These are phyloP conservation scores for Pangasianodon hypophthalmus DNA, from an alignment of 2,113 vertebrate species.

Conservation along the genomic window DNA sequence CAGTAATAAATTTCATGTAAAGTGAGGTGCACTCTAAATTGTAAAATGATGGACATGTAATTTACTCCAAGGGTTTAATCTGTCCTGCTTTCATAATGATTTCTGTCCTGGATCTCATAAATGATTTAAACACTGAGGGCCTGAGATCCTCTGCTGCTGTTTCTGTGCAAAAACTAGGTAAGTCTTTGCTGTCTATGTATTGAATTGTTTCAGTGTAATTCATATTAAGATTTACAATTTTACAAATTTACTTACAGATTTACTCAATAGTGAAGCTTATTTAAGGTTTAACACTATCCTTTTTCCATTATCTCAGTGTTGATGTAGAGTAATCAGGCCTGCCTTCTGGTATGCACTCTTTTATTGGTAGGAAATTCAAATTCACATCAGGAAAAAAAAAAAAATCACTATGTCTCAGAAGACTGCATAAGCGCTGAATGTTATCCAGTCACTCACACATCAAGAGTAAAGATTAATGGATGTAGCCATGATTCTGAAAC, in stretches of 20 bases:
- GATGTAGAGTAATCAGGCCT: neutral
- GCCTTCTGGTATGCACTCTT: neutral
- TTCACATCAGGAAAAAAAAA: neutral
- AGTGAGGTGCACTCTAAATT: neutral
- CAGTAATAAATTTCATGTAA: too few species aligned
- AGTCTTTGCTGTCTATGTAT: neutral
- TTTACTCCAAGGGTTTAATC: neutral
- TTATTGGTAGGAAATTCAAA: slow-evolving; percentile 1
- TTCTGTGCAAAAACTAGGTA: neutral
- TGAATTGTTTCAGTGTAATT: neutral
- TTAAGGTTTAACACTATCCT: neutral
- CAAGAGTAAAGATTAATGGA: neutral
- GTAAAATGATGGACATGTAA: neutral
- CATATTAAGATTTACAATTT: neutral
- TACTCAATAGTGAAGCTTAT: neutral
- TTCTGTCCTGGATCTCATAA: neutral
- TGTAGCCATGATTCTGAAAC: neutral
- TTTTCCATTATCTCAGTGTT: neutral
- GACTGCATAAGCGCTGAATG: neutral
- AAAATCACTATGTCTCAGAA: neutral
- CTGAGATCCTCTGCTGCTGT: neutral
- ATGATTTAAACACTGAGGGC: neutral
- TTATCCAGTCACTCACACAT: neutral
- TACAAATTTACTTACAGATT: neutral
- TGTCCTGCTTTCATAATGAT: neutral